These are phyloP conservation scores for Leucoraja ocellata DNA, from an alignment of 2,797 vertebrate genomes.

Conservation along the genomic window DNA sequence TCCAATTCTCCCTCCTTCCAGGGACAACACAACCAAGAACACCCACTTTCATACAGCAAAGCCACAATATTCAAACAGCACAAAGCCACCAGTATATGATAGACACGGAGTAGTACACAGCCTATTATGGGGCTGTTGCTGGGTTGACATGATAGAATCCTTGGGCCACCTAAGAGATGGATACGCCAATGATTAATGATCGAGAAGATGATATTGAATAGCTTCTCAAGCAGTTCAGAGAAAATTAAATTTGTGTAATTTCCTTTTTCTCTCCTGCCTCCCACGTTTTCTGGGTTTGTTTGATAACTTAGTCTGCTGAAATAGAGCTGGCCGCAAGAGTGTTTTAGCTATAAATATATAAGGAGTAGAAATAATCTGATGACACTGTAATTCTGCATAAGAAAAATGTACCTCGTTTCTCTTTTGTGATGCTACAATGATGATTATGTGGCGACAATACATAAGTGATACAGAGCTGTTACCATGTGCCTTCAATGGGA, in stretches of 20 bases:
- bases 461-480: constrained; percentile 26
- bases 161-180: background rate
- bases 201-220: background rate
- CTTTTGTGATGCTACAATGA: background rate
- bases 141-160: background rate
- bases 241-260: constrained; percentile 10
- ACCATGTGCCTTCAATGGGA: constrained; percentile 38
- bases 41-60: background rate
- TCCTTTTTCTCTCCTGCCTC: too few species aligned
- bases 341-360: constrained; percentile 28
- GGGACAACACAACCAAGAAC: background rate
- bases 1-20: background rate
- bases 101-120: background rate
- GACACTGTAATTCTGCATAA: constrained; percentile 24
- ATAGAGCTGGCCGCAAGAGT: constrained; percentile 17
- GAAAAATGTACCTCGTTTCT: constrained; percentile 33
- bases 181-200: background rate
- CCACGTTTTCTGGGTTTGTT: background rate
- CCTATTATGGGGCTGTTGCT: background rate
- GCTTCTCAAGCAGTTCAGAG: background rate
- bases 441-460: constrained; percentile 12
- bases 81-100: background rate
- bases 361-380: background rate
- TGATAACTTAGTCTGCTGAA: background rate
- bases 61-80: background rate